Base-by-base conservation (phyloP, 1,140 invertebrate genomes). In the Telenomus remus region DNA sequence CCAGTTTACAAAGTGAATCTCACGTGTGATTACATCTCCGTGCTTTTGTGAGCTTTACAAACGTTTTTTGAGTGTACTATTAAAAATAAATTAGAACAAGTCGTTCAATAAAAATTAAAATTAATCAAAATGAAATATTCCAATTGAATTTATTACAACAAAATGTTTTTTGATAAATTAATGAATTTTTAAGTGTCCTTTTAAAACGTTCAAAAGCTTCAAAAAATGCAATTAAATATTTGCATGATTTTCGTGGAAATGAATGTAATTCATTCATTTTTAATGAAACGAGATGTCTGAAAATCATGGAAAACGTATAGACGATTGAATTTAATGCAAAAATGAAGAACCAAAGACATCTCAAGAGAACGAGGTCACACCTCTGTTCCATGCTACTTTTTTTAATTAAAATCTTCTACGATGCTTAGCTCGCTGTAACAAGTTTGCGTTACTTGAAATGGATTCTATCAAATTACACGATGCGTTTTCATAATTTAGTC, bases 391-490 rank as follows among this genome's bases (percentile, higher is more conserved):
- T 48, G 61, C 61, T 27, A 6, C n/a, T n/a, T n/a, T n/a, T 64
- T 63, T 65, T 65, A 55, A 65, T 65, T 65, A 27, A 65, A 65
- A 65, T 65, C 55, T 65, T 55, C 55, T 55, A 65, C 48, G 50
- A 39, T 35, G 51, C 35, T 34, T 65, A 27, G 6, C 19, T 27
- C 19, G 16, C 51, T 48, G 61, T 55, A 55, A 42, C 61, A 65
- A 42, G 61, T 65, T 33, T 44, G 55, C 51, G 61, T 65, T 55
- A 55, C 50, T 65, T 35, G n/a, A 48, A 65, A 65, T 55, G 61
- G 46, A 55, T 65, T 54, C 51, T 65, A 55, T 49, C 55, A 65
- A 65, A 65, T 65, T 65, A 65, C 51, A 44, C 39, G 37, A 19
- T 27, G 19, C 1, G 35, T 55, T 16, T 65, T 65, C 55, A 55